Percentiles rank a stretch among this genome's conserved stretches.
phyloP scores from a whole-genome alignment of 2,113 vertebrate species.

The Grammomys surdaster region DNA sequence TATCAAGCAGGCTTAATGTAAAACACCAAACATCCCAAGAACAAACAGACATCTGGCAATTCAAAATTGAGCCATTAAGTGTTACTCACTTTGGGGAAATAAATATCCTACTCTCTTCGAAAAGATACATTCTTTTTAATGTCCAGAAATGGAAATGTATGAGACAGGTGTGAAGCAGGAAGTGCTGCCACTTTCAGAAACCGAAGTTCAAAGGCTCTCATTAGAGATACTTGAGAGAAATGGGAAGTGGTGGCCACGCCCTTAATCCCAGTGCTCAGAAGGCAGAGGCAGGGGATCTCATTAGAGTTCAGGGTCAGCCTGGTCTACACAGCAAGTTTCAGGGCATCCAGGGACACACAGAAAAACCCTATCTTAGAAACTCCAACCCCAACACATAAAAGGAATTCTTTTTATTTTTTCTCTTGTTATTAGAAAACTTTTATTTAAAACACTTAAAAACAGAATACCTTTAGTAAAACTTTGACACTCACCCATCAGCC shows the following conservation, averaged over 20 bases:
- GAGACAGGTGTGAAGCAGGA: neutral
- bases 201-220: conserved; percentile 45
- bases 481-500: neutral
- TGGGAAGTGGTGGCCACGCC: neutral
- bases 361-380: neutral
- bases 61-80: conserved; percentile 26
- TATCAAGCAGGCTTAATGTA: neutral
- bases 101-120: neutral
- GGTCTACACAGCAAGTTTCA: neutral
- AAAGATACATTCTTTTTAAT: conserved; percentile 27
- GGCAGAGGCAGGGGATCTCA: neutral
- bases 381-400: neutral
- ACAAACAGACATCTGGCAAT: conserved; percentile 8
- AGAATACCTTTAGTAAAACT: conserved; percentile 29
- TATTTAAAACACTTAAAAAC: conserved; percentile 74
- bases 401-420: too few species aligned
- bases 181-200: conserved; percentile 20
- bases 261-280: neutral
- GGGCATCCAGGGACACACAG: neutral
- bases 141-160: conserved; percentile 16
- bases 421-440: conserved; percentile 65
- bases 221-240: neutral
- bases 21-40: conserved; percentile 34
- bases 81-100: neutral
- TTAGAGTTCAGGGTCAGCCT: neutral